Conservation (phyloP, 2,888 invertebrate genomes). For the Baronia brevicornis region DNA sequence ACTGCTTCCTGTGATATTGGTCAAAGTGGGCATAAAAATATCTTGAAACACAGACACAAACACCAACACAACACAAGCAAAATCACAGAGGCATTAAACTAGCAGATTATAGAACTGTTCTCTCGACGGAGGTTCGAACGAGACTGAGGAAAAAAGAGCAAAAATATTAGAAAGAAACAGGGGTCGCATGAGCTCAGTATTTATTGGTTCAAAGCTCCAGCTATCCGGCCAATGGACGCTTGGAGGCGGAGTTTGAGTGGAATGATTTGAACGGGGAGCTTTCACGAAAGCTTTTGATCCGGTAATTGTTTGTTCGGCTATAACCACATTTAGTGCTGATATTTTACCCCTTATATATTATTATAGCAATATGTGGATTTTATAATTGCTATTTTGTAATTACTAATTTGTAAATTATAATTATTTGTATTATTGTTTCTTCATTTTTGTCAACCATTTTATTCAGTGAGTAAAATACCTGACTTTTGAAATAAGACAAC, state of each 20-base stretch:
- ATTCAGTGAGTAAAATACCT: no score
- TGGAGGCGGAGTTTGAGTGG: conserved; percentile 26
- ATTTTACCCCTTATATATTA: no score
- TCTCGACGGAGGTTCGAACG: conserved; percentile 20
- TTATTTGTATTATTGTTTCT: no score
- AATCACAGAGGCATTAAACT: not conserved
- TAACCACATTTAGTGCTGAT: no score
- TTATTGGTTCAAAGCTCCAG: conserved; percentile 37
- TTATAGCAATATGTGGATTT: no score
- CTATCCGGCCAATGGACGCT: conserved; percentile 35
- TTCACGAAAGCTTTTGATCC: no score
- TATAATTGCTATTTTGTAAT: no score
- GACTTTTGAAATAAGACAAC: no score
- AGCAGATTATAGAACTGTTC: conserved; percentile 11
- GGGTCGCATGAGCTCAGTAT: conserved; percentile 30
- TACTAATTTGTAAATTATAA: no score
- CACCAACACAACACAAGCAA: conserved; percentile 8
- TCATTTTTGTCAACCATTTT: no score
- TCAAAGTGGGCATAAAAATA: conserved; percentile 61
- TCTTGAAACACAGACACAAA: conserved; percentile 11
- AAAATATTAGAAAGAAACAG: conserved; percentile 44
- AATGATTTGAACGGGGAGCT: no score
- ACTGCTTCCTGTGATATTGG: conserved; percentile 32
- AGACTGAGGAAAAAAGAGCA: conserved; percentile 40
- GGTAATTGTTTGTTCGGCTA: no score